Base-by-base conservation (phyloP, 2,797 vertebrate genomes). In the Chromis chromis region DNA sequence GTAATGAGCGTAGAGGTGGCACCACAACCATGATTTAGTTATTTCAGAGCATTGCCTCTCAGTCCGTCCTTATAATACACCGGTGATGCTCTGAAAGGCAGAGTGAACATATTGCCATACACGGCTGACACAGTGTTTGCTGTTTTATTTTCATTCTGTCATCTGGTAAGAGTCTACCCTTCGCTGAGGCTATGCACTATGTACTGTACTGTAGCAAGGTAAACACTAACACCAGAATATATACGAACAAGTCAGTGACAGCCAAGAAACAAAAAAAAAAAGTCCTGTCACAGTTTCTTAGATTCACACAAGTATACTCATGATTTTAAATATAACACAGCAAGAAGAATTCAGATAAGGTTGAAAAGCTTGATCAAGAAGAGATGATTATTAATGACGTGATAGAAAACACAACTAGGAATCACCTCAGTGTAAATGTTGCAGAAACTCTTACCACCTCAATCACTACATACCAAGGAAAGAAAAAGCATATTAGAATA, bases 31-130 rank as follows among this genome's bases (percentile, higher is more conserved):
- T 16, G 27, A 49, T 66, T 81, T 65, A 68, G 52, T n/a, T 28
- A 65, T 74, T 84, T 81, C 79, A 73, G 44, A 46, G 80, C 79
- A 59, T 84, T 75, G 73, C 82, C 65, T 12, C 82, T 73, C 66
- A 66, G 63, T 92, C 90, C 89, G 86, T 94, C 92, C 93, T 78
- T 72, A 71, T 74, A 49, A 83, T 76, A 65, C 55, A 58, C 53
- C 46, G 77, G 79, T 82, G 70, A 82, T 85, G 85, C 83, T 81
- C 87, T 85, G 76, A 83, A 85, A 74, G 62, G 72, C 60, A 64
- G 74, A 77, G 54, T 48, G 57, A 83, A 65, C 49, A 52, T 70
- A 74, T 81, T 84, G 70, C 70, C 69, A 40, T 67, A 33, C 48
- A 65, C 39, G 25, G 55, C 73, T 74, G 68, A 83, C 39, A 57